phyloP scores from a whole-genome alignment of 2,888 invertebrate species.

The Colletes collaris region DNA sequence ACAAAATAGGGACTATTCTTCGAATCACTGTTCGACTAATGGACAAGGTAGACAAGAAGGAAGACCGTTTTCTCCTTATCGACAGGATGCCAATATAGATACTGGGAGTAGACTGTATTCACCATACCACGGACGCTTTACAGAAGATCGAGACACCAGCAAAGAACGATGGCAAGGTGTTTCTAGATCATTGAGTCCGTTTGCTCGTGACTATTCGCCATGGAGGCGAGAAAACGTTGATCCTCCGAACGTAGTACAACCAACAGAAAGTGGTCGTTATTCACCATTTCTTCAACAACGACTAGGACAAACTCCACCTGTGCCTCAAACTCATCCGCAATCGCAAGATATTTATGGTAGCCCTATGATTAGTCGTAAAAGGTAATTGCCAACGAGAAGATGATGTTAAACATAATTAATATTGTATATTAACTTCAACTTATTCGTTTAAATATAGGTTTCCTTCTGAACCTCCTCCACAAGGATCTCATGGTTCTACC shows the following conservation, averaged over 20 bases:
- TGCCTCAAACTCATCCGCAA: conserved; percentile 77
- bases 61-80: conserved; percentile 71
- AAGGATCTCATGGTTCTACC: conserved; percentile 77
- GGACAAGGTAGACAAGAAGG: conserved; percentile 64
- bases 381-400: conserved; percentile 67
- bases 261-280: conserved; percentile 75
- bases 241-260: conserved; percentile 80
- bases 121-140: conserved; percentile 73
- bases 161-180: conserved; percentile 77
- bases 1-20: conserved; percentile 63
- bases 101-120: conserved; percentile 72
- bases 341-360: conserved; percentile 80
- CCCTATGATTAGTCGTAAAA: conserved; percentile 81
- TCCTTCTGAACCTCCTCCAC: conserved; percentile 80
- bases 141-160: conserved; percentile 71
- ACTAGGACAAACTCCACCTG: conserved; percentile 74
- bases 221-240: conserved; percentile 82
- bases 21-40: conserved; percentile 67
- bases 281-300: conserved; percentile 78
- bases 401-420: too few relatives aligned
- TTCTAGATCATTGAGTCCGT: conserved; percentile 79
- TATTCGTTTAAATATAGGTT: conserved; percentile 67
- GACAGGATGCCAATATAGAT: conserved; percentile 71
- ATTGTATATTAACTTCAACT: not conserved
- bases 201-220: conserved; percentile 81